Conservation (phyloP, 2,797 vertebrate species). For the Oreochromis grahami region DNA sequence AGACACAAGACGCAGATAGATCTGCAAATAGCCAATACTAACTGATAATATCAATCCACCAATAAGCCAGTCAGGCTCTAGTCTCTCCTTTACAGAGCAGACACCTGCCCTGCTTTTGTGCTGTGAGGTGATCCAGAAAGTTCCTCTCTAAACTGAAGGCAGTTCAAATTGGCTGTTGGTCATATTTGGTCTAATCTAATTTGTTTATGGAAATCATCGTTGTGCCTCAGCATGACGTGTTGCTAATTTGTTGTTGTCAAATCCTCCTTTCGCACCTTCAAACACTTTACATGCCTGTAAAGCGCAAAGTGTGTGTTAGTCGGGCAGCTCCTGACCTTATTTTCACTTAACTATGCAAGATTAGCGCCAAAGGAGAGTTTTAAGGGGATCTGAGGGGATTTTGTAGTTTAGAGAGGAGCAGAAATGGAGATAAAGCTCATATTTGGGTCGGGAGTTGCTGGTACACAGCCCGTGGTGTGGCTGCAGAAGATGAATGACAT, state of each 20-base stretch:
- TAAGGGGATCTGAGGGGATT: constrained; percentile 25
- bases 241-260: neutral
- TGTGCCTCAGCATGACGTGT: neutral
- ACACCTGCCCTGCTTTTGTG: neutral
- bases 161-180: neutral
- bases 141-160: neutral
- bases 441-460: constrained; percentile 18
- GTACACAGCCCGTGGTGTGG: neutral
- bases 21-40: neutral
- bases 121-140: neutral
- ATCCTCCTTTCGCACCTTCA: neutral
- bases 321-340: neutral
- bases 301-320: neutral
- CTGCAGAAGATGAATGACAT: constrained; percentile 8
- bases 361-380: constrained; percentile 6
- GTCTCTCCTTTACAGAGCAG: neutral
- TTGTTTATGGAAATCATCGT: neutral
- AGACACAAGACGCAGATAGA: neutral
- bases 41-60: neutral
- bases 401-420: constrained; percentile 1
- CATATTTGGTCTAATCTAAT: neutral
- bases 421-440: constrained; percentile 31
- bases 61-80: neutral
- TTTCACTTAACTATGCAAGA: neutral
- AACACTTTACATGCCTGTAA: neutral